A percentile compares a stretch with the other conserved stretches of the same genome.
These are phyloP conservation scores for Loris lydekkerianus DNA, from an alignment of 2,797 vertebrate species.

Conservation along the genomic window DNA sequence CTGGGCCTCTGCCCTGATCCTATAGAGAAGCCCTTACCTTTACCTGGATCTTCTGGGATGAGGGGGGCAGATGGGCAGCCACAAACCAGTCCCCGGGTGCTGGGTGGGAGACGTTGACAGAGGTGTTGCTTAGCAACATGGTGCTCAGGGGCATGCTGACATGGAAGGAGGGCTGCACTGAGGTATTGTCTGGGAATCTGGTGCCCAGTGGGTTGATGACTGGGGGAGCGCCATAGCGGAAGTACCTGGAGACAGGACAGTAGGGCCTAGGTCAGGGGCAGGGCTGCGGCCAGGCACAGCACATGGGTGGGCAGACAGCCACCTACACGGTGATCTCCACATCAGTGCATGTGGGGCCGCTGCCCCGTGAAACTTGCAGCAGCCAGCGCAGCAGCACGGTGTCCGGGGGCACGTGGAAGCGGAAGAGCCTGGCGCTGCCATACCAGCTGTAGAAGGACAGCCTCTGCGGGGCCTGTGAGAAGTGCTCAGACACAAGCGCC, in stretches of 20 bases:
- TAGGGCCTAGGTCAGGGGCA: background rate
- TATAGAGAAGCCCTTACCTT: conserved; percentile 90
- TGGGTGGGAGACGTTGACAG: conserved; percentile 93
- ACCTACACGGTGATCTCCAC: conserved; percentile 94
- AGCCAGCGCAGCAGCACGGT: conserved; percentile 93
- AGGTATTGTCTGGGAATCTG: conserved; percentile 91
- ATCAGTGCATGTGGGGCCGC: conserved; percentile 89
- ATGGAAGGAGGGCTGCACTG: conserved; percentile 89
- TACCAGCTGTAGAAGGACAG: conserved; percentile 96
- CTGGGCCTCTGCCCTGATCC: background rate
- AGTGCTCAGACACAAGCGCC: conserved; percentile 92
- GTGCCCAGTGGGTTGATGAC: conserved; percentile 93
- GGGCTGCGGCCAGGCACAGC: accelerated
- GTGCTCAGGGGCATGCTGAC: conserved; percentile 88
- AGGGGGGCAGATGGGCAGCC: conserved; percentile 94
- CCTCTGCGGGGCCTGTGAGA: conserved; percentile 93
- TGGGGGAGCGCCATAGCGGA: conserved; percentile 94
- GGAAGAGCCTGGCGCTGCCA: conserved; percentile 93
- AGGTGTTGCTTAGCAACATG: conserved; percentile 87
- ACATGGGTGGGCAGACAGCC: accelerated
- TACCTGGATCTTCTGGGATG: conserved; percentile 95
- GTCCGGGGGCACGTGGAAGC: conserved; percentile 94
- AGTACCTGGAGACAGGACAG: conserved; percentile 89
- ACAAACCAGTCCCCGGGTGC: conserved; percentile 95
- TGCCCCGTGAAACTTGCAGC: conserved; percentile 90